Evolutionary conservation across 37 sponge, comb jelly and placozoan species (phyloP).

Genomic region (Axinella damicornis): DNA sequence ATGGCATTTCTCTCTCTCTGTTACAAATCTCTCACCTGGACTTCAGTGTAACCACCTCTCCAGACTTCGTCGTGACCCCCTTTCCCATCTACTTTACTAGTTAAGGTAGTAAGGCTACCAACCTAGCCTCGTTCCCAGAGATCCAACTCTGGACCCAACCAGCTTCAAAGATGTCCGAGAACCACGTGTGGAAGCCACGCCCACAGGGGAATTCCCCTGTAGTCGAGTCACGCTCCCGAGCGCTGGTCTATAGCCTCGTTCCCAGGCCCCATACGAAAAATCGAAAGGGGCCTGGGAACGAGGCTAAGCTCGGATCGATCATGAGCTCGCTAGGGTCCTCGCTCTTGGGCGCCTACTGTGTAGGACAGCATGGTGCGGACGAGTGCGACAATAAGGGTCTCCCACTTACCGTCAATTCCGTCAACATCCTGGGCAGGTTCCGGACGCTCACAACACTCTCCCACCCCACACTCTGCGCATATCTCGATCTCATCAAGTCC

Average conservation of each 20-base stretch:
- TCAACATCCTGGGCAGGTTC: conserved; percentile 87
- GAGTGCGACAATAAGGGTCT: conserved; percentile 90
- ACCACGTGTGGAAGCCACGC: too few relatives aligned
- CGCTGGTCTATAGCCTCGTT: too few relatives aligned
- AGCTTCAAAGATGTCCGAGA: too few relatives aligned
- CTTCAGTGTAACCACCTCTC: conserved; percentile 49
- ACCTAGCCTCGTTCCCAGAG: too few relatives aligned
- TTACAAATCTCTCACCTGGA: conserved; percentile 49
- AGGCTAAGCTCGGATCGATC: too few relatives aligned
- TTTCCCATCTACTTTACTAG: too few relatives aligned
- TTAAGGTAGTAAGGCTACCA: too few relatives aligned
- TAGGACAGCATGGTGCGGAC: conserved; percentile 71
- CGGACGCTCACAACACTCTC: conserved; percentile 57
- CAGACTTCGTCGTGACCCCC: conserved; percentile 38
- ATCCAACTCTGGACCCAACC: too few relatives aligned
- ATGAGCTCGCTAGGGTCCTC: conserved; percentile 53
- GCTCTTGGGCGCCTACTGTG: conserved; percentile 84
- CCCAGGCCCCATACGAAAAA: too few relatives aligned
- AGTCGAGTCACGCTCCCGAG: too few relatives aligned
- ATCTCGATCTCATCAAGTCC: conserved; percentile 77
- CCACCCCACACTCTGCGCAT: conserved; percentile 83
- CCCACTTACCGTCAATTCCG: conserved; percentile 89
- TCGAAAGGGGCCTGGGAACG: too few relatives aligned
- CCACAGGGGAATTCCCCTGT: conserved; percentile 2
- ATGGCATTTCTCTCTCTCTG: too few relatives aligned